Base-by-base conservation (phyloP, 2,888 invertebrate species). In the Meandrusa payeni region DNA sequence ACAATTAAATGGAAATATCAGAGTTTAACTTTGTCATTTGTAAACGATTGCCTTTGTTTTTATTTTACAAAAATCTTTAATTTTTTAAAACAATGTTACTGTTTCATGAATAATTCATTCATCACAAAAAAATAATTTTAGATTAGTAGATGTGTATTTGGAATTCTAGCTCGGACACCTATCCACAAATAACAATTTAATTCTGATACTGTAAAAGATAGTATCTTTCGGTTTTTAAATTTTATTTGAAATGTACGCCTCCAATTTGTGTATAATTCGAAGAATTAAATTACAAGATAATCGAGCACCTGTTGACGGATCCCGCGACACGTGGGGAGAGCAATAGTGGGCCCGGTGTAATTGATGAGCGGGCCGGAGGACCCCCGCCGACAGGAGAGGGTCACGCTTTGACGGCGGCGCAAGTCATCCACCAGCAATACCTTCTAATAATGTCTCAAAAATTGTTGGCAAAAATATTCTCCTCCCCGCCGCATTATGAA, bases 221-320 rank as follows among this genome's bases (percentile, higher is more conserved):
- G 1, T 22, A 27, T 38, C 38, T 23, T 1, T 2, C 4, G 2
- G 19, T 4, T 29, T 34, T 22, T 28, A 19, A 22, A 22, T 27
- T 38, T 32, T 27, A 39, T 44, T 29, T 24, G 11, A 19, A 9
- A 23, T 22, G 31, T 31, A 10, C 26, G 26, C 12, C 37, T 27
- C 10, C 9, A 13, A 32, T 26, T 32, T 13, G 22, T 5, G 26
- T 32, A 7, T 19, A 38, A 37, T 26, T 38, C 17, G 10, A 33
- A 38, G 27, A 44, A 38, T 43, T 36, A 42, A 44, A 33, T 44
- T 27, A 43, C 26, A 43, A 23, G 29, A 28, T 37, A 31, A 28
- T 37, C 54, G 48, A 61, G 64, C 77, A 77, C 76, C 77, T 77
- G 77, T 75, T 75, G 75, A 74, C 66, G 71, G 59, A 55, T 59